These are phyloP conservation scores for Eristalis arbustorum DNA, from an alignment of 2,888 invertebrate species.

Conservation along the genomic window DNA sequence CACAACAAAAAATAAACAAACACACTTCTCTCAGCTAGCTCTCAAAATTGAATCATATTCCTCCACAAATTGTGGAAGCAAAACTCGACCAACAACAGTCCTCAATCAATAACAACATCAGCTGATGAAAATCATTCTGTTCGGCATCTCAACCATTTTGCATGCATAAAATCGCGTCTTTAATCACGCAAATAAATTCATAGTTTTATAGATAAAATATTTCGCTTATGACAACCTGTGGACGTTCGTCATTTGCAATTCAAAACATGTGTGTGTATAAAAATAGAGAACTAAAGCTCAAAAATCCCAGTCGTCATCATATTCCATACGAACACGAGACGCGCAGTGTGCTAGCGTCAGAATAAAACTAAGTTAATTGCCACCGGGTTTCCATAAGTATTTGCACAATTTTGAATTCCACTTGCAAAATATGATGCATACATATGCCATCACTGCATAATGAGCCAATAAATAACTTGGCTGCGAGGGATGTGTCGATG, in stretches of 20 bases:
- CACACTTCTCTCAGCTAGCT: neutral
- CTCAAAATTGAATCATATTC: neutral
- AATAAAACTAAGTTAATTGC: slow-evolving; percentile 1
- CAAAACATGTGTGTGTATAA: slow-evolving; percentile 14
- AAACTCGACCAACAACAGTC: neutral
- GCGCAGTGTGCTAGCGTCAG: neutral
- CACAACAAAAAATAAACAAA: neutral
- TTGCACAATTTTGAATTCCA: slow-evolving; percentile 18
- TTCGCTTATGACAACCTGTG: slow-evolving; percentile 20
- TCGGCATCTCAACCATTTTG: neutral
- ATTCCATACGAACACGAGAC: neutral
- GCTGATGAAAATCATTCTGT: neutral
- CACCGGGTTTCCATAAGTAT: neutral
- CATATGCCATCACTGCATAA: slow-evolving; percentile 18
- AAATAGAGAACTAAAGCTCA: neutral
- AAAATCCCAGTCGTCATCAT: neutral
- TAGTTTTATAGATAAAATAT: slow-evolving; percentile 14
- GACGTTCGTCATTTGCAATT: slow-evolving; percentile 26
- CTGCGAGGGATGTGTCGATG: neutral
- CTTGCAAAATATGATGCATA: neutral
- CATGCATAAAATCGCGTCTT: neutral
- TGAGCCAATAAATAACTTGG: neutral
- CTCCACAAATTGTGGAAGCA: neutral
- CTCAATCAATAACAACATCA: neutral
- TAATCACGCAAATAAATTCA: slow-evolving; percentile 32